Evolutionary conservation across 2,888 invertebrate species (phyloP).

Genomic region (Lithosia quadra): DNA sequence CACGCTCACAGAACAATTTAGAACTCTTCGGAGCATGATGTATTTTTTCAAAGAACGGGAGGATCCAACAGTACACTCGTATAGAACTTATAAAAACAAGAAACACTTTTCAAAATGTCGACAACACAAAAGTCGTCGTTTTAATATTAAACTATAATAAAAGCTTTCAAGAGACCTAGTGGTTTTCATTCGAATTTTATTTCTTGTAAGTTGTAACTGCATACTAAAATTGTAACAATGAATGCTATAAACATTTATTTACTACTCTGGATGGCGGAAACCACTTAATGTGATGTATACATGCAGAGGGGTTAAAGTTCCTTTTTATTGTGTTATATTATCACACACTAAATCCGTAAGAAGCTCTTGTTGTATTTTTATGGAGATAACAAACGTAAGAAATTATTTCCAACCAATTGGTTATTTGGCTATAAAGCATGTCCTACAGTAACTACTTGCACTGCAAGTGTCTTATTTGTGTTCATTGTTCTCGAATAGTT

Average conservation of each 20-base stretch:
- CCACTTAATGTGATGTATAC: background rate
- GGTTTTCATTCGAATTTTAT: background rate
- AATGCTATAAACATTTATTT: background rate
- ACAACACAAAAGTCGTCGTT: no score
- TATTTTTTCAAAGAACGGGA: background rate
- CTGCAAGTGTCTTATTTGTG: background rate
- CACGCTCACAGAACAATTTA: background rate
- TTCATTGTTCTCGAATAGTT: background rate
- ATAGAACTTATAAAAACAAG: no score
- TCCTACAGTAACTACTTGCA: background rate
- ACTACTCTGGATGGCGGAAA: no score
- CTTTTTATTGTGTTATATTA: background rate
- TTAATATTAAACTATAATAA: no score
- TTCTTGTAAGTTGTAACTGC: background rate
- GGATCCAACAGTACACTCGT: no score
- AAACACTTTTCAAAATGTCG: no score
- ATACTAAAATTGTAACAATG: background rate
- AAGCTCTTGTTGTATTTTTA: background rate
- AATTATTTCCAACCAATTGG: slow-evolving; percentile 9
- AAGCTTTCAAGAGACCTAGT: background rate
- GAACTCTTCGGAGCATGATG: no score
- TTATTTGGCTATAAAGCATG: background rate
- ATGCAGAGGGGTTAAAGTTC: background rate
- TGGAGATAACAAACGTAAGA: background rate
- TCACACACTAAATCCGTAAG: background rate